A percentile compares a stretch with the other conserved stretches of the same genome.
Conservation (phyloP, 2,888 invertebrate genomes). For the Druceiella hillmani region DNA sequence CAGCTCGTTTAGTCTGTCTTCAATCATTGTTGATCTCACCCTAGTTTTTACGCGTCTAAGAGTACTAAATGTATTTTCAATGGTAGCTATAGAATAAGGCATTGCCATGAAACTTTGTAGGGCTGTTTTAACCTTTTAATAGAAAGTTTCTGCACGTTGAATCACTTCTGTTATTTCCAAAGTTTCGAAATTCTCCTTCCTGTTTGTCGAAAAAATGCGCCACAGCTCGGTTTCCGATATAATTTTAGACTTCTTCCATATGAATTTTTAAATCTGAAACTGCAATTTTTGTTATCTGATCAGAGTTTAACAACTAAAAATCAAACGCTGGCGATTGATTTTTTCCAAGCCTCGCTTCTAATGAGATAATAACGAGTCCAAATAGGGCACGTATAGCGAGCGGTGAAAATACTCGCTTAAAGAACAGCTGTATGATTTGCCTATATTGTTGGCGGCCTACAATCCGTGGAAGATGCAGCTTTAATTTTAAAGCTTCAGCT, state of each 20-base stretch:
- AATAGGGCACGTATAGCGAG: slow-evolving; percentile 10
- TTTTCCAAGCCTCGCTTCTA: slow-evolving; percentile 10
- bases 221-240: slow-evolving; percentile 9
- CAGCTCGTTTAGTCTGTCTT: slow-evolving; percentile 15
- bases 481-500: slow-evolving; percentile 10
- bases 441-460: slow-evolving; percentile 11
- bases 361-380: slow-evolving; percentile 10
- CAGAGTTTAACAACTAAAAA: slow-evolving; percentile 9
- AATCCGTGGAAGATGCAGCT: slow-evolving; percentile 12
- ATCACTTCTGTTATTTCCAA: slow-evolving; percentile 9
- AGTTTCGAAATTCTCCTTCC: slow-evolving; percentile 8
- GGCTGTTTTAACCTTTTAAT: slow-evolving; percentile 15
- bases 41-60: slow-evolving; percentile 17
- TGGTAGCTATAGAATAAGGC: slow-evolving; percentile 15
- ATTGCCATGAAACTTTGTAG: slow-evolving; percentile 13
- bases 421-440: slow-evolving; percentile 13
- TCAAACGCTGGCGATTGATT: slow-evolving; percentile 6
- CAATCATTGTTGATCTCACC: slow-evolving; percentile 17
- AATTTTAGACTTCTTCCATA: slow-evolving; percentile 12
- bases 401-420: slow-evolving; percentile 10
- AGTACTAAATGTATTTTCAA: slow-evolving; percentile 16
- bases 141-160: slow-evolving; percentile 11
- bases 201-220: slow-evolving; percentile 10
- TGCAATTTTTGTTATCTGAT: slow-evolving; percentile 10
- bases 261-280: slow-evolving; percentile 8